Conservation (phyloP, 1,140 invertebrate species). For the Pinna nobilis region DNA sequence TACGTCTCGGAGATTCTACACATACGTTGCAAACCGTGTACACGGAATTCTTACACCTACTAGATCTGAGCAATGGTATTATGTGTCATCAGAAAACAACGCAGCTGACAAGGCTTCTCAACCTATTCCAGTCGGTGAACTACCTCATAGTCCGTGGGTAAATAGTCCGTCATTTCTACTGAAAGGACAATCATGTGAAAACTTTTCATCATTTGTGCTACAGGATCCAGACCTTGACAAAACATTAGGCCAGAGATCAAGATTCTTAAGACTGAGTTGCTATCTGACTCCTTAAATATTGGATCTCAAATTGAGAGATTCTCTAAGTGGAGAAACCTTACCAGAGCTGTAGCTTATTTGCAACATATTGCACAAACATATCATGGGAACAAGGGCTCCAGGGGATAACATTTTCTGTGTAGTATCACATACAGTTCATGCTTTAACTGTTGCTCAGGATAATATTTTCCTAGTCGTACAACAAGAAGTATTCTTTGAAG, state of each 20-base stretch:
- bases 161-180: background rate
- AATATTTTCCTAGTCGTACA: constrained; percentile 13
- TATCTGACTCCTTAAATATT: background rate
- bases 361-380: background rate
- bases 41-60: background rate
- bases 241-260: background rate
- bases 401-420: background rate
- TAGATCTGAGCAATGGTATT: background rate
- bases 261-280: background rate
- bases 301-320: background rate
- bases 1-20: background rate
- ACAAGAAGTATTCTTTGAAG: background rate
- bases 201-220: background rate
- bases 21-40: background rate
- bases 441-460: background rate
- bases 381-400: background rate
- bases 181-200: background rate
- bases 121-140: background rate
- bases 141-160: background rate
- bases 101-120: background rate
- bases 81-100: constrained; percentile 1
- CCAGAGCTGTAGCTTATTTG: background rate
- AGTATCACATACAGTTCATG: background rate
- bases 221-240: background rate
- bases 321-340: background rate